Percentiles rank a stretch among this genome's conserved stretches.
Evolutionary conservation across 2,888 invertebrate species (phyloP).

Genomic region (Congeria kusceri): DNA sequence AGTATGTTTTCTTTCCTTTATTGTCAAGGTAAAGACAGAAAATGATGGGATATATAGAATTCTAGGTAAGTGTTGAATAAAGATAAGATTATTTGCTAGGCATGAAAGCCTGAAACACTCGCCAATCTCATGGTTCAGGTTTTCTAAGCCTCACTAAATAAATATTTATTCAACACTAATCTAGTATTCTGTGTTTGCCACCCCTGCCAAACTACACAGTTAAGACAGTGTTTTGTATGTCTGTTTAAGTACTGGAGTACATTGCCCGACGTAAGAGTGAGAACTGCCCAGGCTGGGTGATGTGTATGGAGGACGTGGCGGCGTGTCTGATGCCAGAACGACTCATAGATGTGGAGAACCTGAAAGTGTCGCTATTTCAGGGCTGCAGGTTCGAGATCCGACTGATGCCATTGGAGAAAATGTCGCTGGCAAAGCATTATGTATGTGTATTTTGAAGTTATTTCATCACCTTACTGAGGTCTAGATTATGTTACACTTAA

Average conservation of each 20-base stretch:
- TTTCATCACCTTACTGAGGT: not conserved
- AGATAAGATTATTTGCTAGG: no score
- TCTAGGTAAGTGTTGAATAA: no score
- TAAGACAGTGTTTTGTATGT: not conserved
- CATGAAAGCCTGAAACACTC: no score
- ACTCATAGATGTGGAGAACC: conserved; percentile 53
- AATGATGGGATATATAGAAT: no score
- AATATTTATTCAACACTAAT: no score
- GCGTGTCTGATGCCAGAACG: conserved; percentile 68
- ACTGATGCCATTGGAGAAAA: conserved; percentile 59
- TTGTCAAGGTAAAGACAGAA: no score
- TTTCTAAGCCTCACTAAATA: no score
- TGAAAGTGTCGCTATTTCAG: conserved; percentile 35
- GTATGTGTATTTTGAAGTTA: conserved; percentile 17
- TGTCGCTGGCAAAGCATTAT: conserved; percentile 52
- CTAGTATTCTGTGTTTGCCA: no score
- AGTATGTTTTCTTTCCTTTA: no score
- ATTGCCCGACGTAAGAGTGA: conserved; percentile 68
- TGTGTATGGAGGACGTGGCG: conserved; percentile 71
- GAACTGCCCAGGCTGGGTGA: conserved; percentile 66
- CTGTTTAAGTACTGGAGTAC: conserved; percentile 68
- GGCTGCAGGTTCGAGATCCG: conserved; percentile 67
- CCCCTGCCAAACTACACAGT: no score
- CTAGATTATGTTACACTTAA: no score
- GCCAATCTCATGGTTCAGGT: no score